These are phyloP conservation scores for Metopia argyrocephala DNA, from an alignment of 2,888 invertebrate genomes.

Conservation along the genomic window DNA sequence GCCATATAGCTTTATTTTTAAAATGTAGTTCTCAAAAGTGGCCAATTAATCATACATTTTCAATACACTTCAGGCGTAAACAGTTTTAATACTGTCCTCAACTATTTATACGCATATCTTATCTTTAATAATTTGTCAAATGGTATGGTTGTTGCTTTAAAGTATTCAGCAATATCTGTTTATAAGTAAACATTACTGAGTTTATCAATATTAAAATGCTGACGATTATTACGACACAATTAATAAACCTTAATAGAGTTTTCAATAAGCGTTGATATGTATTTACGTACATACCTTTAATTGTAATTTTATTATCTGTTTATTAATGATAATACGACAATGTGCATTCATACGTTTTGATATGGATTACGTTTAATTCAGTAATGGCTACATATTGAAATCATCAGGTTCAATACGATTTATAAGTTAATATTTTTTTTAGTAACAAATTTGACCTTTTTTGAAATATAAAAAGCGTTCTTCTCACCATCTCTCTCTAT, in stretches of 20 bases:
- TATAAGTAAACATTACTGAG: not conserved
- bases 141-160: not conserved
- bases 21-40: not conserved
- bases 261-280: too few species aligned
- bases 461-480: too few species aligned
- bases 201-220: not conserved
- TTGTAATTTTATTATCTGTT: too few species aligned
- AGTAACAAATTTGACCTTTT: too few species aligned
- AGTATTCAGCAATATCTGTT: not conserved
- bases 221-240: not conserved
- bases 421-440: too few species aligned
- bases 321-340: too few species aligned
- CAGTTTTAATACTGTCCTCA: conserved; percentile 28
- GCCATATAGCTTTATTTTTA: not conserved
- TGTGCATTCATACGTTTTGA: too few species aligned
- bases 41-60: not conserved
- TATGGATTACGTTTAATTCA: too few species aligned
- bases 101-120: conserved; percentile 44
- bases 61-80: conserved; percentile 17
- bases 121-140: conserved; percentile 6
- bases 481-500: too few species aligned
- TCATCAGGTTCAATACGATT: too few species aligned
- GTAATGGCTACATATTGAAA: too few species aligned
- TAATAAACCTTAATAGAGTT: not conserved
- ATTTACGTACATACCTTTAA: too few species aligned